phyloP scores from a whole-genome alignment of 2,888 invertebrate genomes.

The Hirtodrosophila alboralis region DNA sequence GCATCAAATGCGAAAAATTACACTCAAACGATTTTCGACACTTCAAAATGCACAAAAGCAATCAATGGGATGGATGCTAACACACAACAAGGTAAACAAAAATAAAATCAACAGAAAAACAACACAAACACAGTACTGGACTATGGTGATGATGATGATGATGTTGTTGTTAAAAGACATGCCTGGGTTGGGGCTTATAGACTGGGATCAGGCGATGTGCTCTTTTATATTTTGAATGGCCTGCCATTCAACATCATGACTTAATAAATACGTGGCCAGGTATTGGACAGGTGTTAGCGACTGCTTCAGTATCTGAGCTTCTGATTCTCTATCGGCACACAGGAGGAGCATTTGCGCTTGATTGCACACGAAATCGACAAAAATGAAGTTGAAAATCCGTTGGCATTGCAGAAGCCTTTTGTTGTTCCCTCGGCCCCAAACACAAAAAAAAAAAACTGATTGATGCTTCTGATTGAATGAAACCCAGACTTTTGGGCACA shows the following conservation, averaged over 20 bases:
- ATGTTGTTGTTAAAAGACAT: constrained; percentile 22
- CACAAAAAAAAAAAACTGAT: too few species aligned
- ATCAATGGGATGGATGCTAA: constrained; percentile 30
- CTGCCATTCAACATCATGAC: constrained; percentile 63
- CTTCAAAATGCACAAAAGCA: constrained; percentile 59
- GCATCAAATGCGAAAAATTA: constrained; percentile 58
- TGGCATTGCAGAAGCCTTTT: constrained; percentile 33
- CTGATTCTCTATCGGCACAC: constrained; percentile 9
- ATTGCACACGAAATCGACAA: constrained; percentile 74
- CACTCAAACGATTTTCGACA: constrained; percentile 48
- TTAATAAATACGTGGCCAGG: constrained; percentile 68
- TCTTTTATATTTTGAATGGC: constrained; percentile 29
- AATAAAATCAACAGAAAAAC: constrained; percentile 5
- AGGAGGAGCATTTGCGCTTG: constrained; percentile 61
- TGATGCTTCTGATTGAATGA: constrained; percentile 59
- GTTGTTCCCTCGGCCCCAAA: constrained; percentile 13
- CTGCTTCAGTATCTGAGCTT: too few species aligned
- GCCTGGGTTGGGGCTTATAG: constrained; percentile 1
- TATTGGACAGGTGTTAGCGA: constrained; percentile 38
- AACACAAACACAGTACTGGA: constrained; percentile 11
- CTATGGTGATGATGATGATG: constrained; percentile 10
- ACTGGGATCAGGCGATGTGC: constrained; percentile 13
- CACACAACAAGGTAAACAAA: constrained; percentile 32
- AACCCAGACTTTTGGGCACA: constrained; percentile 16
- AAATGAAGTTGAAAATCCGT: constrained; percentile 70